Base-by-base conservation (phyloP, 2,888 invertebrate species). In the Pilophorus perplexus region DNA sequence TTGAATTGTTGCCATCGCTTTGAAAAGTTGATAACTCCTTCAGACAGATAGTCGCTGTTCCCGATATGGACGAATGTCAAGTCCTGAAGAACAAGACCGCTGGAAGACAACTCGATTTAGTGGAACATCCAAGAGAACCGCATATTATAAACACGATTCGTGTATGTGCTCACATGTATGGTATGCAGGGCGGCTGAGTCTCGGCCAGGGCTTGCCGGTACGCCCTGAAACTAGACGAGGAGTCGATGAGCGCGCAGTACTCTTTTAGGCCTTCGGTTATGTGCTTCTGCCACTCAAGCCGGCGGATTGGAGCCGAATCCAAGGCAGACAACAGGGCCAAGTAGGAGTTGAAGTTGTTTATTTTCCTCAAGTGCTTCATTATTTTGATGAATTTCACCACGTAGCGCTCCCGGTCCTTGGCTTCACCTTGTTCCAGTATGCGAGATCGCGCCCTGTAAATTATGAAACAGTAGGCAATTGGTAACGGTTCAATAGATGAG, bases 1-100 rank as follows among this genome's bases (percentile, higher is more conserved):
- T 95, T 91, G 78, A 93, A 97, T 79, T 98, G 97, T 77, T 98
- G 97, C 96, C 97, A 98, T 73, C 98, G 83, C 80, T 99, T 99
- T 10, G 94, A 93, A 79, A 98, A 99, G 78, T 96, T 96, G 62
- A 96, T 89, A 70, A 84, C 84, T 67, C 90, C 90, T 74, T 95
- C 93, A 8, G 79, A 85, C 72, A 97, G 80, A 70, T 88, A 82
- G 77, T 98, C 94, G 68, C 86, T 91, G 79, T 98, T 99, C 50
- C 98, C 99, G 76, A 96, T 93, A 79, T 99, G 93, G 52, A 99
- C 95, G 79, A 99, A 99, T 14, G 99, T 99, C 77, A 99, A 82
- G 81, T 99, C 99, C 85, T 99, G 98, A 55, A 99, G 84, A 71
- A 99, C 95, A 72, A 99, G 83, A 69, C 98, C 98, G 75, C 97